Evolutionary conservation across 2,888 invertebrate genomes (phyloP), one percentile per base, ranked within the genome.

Genomic region (Megamerina dolium): DNA sequence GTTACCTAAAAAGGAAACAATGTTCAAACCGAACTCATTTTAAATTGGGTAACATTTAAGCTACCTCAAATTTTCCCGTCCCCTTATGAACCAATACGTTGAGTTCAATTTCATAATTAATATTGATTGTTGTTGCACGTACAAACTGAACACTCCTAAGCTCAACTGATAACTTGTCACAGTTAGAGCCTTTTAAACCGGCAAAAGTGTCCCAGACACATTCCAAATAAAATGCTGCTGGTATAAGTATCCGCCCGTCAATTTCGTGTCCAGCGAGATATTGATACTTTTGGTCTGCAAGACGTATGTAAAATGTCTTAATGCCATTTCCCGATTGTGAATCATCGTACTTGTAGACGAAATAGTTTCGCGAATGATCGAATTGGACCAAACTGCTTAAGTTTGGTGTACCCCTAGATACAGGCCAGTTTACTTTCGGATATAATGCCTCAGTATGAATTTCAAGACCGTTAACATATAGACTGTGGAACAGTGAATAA

Each of bases 61-160:
- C n/a, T n/a, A 77, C 79, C 70, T 80, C 80, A 59, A 81, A 81
- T 18, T 65, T 63, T 2, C 80, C 80, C 18, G 72, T 76, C 43
- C 79, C 81, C 57, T 77, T 77, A 37, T 81, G 79, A 23, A 83
- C 63, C 66, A 76, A 74, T 0, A 82, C 70, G 3, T 67, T 74
- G 4, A 83, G 64, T 10, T 73, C 73, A 6, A 81, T 57, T 9
- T 60, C 68, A 21, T 75, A 77, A 32, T 82, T 81, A 1, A 84
- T 80, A 43, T 93, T 76, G 53, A 83, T 82, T n/a, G n/a, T n/a
- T 1, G 90, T 91, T 5, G 92, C 91, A 56, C 89, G 76, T 54
- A 85, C 78, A 64, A 94, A 90, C 32, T 80, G 78, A 9, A 93
- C 79, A 68, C 94, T 82, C 63, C 90, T 87, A 66, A 94, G 89